These are phyloP conservation scores for Capromys pilorides DNA, from an alignment of 2,797 vertebrate genomes.

Conservation along the genomic window DNA sequence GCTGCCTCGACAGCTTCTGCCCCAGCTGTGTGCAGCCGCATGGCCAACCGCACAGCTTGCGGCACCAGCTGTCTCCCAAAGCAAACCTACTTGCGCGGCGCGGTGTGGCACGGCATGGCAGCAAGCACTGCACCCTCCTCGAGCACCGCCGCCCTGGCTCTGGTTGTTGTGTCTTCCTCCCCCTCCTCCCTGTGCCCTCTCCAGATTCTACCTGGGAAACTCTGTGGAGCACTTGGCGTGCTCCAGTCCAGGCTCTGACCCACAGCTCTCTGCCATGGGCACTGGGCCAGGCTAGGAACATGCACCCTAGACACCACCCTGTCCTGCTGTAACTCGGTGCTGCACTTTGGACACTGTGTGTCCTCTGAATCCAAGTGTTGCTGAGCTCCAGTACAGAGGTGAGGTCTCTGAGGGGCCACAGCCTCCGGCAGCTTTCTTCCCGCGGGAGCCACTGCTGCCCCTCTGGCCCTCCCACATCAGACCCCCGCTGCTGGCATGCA, in stretches of 20 bases:
- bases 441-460: background rate
- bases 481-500: background rate
- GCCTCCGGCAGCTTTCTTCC: background rate
- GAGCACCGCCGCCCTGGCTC: background rate
- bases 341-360: background rate
- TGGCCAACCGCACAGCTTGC: too few relatives aligned
- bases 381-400: background rate
- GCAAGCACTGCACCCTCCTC: background rate
- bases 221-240: too few relatives aligned
- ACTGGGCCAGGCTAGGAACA: background rate
- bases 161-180: background rate
- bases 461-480: accelerated
- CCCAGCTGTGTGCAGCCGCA: background rate
- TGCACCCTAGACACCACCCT: accelerated
- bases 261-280: background rate
- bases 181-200: background rate
- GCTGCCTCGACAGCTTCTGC: background rate
- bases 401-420: accelerated
- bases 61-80: background rate
- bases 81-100: background rate
- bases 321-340: background rate
- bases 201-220: background rate
- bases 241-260: background rate
- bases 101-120: background rate
- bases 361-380: too few relatives aligned